These are phyloP conservation scores for Pseudomyrmex sp. DNA, from an alignment of 1,140 invertebrate species.

Conservation along the genomic window DNA sequence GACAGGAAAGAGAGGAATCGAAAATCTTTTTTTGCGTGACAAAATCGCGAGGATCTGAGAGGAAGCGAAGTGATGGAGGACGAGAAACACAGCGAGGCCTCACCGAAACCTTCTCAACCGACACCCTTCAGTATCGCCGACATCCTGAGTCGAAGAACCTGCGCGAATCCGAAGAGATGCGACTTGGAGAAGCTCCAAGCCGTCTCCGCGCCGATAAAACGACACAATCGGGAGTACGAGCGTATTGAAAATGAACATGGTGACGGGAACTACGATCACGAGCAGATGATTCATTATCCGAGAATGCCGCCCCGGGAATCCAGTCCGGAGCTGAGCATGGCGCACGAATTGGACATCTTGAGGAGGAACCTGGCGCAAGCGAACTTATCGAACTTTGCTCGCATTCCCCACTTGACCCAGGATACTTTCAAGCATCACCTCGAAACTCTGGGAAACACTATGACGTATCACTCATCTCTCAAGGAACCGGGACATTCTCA, in stretches of 20 bases:
- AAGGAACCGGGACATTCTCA: constrained; percentile 76
- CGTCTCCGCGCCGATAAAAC: constrained; percentile 42
- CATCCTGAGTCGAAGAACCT: constrained; percentile 79
- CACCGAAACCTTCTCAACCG: constrained; percentile 79
- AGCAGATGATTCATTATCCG: constrained; percentile 66
- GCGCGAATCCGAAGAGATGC: constrained; percentile 66
- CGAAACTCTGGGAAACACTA: constrained; percentile 71
- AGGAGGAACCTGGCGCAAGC: constrained; percentile 80
- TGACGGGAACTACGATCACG: constrained; percentile 38
- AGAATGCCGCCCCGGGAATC: constrained; percentile 59
- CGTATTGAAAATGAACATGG: constrained; percentile 43
- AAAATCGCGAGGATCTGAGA: background rate
- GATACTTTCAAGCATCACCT: constrained; percentile 75
- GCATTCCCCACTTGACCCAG: constrained; percentile 69
- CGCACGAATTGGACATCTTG: constrained; percentile 78
- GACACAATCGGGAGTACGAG: constrained; percentile 59
- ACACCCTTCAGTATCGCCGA: constrained; percentile 84
- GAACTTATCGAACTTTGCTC: constrained; percentile 77
- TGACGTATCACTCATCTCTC: constrained; percentile 67
- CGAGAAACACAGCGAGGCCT: constrained; percentile 71
- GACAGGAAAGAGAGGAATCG: background rate
- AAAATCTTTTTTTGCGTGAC: background rate
- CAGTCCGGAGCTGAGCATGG: constrained; percentile 77
- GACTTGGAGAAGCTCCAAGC: constrained; percentile 68
- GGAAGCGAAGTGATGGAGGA: constrained; percentile 65